Base-by-base conservation (phyloP, 2,113 vertebrate species). In the Emydura subglobosa region DNA sequence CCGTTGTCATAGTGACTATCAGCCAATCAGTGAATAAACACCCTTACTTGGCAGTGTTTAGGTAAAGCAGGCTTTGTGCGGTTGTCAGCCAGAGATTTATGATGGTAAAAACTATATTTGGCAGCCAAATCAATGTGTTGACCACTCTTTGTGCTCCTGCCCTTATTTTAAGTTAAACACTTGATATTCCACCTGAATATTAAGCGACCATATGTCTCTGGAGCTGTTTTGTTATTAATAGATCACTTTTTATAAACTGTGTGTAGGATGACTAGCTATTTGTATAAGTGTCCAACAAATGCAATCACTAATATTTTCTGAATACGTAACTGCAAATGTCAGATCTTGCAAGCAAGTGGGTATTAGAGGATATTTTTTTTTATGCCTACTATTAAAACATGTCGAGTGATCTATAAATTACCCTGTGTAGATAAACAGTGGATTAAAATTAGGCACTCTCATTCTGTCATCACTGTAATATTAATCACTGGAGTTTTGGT, bases 1-100 rank as follows among this genome's bases (percentile, higher is more conserved):
- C 98, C 96, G 99, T 99, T 99, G 99, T 98, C 99, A 99, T 99
- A 99, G 99, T 97, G 97, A 99, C 98, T 99, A 99, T 99, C 99
- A 98, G 97, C 98, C 98, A 98, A 99, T 99, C 99, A 95, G 97
- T 98, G 98, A 98, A 99, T 98, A 99, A 99, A 99, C 98, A 98
- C 98, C 98, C 98, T 98, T 98, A 98, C 98, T 99, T 99, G 99
- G 98, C 98, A 98, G 98, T 98, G 98, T 99, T 99, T 98, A 98
- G 98, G 98, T 98, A 98, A 99, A 99, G 98, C 96, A 98, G 98
- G 98, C 98, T 98, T 99, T 99, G 98, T 99, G 98, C 98, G 98
- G 98, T 99, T 99, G 99, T 99, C 99, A 99, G 99, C 98, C 98
- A 72, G 98, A 99, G 98, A 99, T 99, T 99, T 99, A 99, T 99